These are phyloP conservation scores for Pedetes capensis DNA, from an alignment of 2,113 vertebrate species.

Conservation along the genomic window DNA sequence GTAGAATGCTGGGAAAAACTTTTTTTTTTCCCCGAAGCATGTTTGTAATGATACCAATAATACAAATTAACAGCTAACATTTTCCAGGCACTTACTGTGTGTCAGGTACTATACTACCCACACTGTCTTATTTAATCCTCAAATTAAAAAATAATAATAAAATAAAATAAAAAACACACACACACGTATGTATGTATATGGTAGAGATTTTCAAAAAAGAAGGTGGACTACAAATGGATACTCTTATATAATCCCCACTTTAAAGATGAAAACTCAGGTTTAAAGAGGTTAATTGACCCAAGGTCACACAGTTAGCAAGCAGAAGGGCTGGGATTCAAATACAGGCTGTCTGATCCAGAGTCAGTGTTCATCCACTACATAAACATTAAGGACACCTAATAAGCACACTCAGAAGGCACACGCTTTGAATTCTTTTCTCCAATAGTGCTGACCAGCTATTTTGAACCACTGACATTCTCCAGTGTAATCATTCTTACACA, in stretches of 20 bases:
- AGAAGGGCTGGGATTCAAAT: background rate
- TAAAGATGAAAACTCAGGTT: constrained; percentile 44
- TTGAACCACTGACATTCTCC: constrained; percentile 18
- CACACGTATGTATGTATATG: background rate
- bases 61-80: constrained; percentile 43
- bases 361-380: background rate
- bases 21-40: background rate
- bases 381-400: constrained; percentile 32
- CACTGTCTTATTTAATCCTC: background rate
- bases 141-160: background rate
- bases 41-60: constrained; percentile 7
- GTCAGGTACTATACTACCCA: background rate
- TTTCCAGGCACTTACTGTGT: background rate
- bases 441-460: constrained; percentile 16
- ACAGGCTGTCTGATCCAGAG: background rate
- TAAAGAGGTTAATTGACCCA: constrained; percentile 39
- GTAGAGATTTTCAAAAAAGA: background rate
- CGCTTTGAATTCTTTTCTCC: constrained; percentile 36
- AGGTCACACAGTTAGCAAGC: background rate
- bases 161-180: background rate
- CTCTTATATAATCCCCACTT: background rate
- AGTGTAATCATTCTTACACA: constrained; percentile 14
- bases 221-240: background rate
- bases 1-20: background rate
- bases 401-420: background rate